A percentile compares a stretch with the other conserved stretches of the same genome.
phyloP scores from a whole-genome alignment of 2,888 invertebrate species.

The Cremastinae sp. region DNA sequence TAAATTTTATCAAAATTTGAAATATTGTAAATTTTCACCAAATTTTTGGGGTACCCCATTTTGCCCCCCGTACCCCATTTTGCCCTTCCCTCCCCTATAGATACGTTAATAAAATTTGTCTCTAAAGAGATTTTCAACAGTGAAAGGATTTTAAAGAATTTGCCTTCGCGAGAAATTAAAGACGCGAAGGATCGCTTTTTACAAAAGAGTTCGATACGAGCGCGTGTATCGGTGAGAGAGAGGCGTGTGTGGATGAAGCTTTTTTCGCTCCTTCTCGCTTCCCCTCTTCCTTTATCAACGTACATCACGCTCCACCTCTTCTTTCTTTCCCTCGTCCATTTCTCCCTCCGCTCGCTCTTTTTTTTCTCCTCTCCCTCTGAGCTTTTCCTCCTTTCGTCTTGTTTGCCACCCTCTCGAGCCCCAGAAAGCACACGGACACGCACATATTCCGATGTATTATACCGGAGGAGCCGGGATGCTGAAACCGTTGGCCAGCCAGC shows the following conservation, averaged over 20 bases:
- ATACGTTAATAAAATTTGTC: too few relatives aligned
- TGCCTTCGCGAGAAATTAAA: not conserved
- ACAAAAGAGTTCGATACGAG: not conserved
- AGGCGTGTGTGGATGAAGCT: not conserved
- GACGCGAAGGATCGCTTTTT: not conserved
- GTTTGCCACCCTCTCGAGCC: slow-evolving; percentile 42
- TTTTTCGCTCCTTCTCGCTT: slow-evolving; percentile 20
- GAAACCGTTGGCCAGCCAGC: slow-evolving; percentile 49
- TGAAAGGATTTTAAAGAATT: too few relatives aligned
- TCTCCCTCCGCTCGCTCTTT: slow-evolving; percentile 49
- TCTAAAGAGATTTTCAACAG: too few relatives aligned
- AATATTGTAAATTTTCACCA: too few relatives aligned
- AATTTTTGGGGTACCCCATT: too few relatives aligned
- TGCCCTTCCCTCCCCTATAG: too few relatives aligned
- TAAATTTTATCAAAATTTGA: too few relatives aligned
- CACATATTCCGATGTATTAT: slow-evolving; percentile 37
- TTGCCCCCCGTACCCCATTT: too few relatives aligned
- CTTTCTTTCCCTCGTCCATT: slow-evolving; percentile 44
- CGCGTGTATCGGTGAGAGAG: not conserved
- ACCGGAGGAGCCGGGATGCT: slow-evolving; percentile 54
- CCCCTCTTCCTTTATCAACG: slow-evolving; percentile 49
- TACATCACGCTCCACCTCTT: slow-evolving; percentile 39
- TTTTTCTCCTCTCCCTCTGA: slow-evolving; percentile 61
- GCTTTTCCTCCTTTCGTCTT: slow-evolving; percentile 49
- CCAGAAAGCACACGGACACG: slow-evolving; percentile 41